These are phyloP conservation scores for Chaetodon trifascialis DNA, from an alignment of 2,113 vertebrate genomes.

Conservation along the genomic window DNA sequence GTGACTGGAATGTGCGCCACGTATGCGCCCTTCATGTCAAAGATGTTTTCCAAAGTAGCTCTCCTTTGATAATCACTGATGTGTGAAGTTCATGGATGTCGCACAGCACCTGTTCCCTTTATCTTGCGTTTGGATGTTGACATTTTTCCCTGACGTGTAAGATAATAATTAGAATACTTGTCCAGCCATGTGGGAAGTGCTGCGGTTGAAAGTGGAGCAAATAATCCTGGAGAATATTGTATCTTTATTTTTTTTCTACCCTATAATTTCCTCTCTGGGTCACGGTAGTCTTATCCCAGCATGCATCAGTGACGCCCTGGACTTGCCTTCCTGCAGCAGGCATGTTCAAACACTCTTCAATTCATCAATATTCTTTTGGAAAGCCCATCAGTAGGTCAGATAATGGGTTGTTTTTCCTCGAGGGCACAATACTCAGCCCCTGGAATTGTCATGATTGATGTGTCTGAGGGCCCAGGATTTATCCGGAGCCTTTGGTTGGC, in stretches of 20 bases:
- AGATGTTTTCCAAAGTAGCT: conserved; percentile 64
- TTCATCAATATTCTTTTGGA: conserved; percentile 60
- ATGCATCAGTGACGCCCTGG: conserved; percentile 18
- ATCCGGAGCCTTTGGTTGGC: conserved; percentile 46
- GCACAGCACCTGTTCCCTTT: conserved; percentile 68
- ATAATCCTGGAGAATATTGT: conserved; percentile 8
- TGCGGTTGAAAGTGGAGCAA: conserved; percentile 22
- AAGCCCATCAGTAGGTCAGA: conserved; percentile 54
- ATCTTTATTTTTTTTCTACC: conserved; percentile 39
- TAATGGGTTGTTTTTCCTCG: conserved; percentile 55
- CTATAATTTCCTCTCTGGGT: conserved; percentile 58
- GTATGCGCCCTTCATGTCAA: conserved; percentile 61
- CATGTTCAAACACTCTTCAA: conserved; percentile 54
- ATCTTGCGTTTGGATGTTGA: conserved; percentile 56
- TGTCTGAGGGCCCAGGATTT: conserved; percentile 56
- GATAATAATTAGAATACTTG: conserved; percentile 55
- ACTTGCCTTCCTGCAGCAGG: conserved; percentile 29
- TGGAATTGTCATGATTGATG: conserved; percentile 71
- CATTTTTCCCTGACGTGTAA: conserved; percentile 53
- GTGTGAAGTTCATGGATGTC: conserved; percentile 59
- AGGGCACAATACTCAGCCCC: conserved; percentile 48
- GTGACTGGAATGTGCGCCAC: conserved; percentile 68
- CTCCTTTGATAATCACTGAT: conserved; percentile 71
- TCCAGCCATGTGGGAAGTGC: not conserved
- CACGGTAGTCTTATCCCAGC: conserved; percentile 21